A percentile compares a stretch with the other conserved stretches of the same genome.
These are phyloP conservation scores for Atta colombica DNA, from an alignment of 1,140 invertebrate species.

Conservation along the genomic window DNA sequence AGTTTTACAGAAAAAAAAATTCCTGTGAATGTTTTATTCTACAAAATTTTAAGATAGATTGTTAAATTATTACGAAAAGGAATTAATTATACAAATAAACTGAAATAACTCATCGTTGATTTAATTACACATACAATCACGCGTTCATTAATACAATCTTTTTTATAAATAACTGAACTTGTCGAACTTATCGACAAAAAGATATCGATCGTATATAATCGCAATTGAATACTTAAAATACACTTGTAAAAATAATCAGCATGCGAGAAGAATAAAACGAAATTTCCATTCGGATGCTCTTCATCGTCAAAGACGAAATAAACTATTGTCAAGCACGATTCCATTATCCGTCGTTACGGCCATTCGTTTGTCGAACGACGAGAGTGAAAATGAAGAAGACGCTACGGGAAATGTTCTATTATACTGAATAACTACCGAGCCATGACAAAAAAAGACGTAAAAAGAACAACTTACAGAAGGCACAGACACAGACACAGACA, in stretches of 20 bases:
- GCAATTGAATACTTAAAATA: neutral
- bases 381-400: slow-evolving; percentile 65
- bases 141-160: neutral
- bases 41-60: neutral
- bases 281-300: slow-evolving; percentile 77
- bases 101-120: neutral
- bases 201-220: neutral
- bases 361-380: slow-evolving; percentile 71
- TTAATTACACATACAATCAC: neutral
- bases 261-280: slow-evolving; percentile 68
- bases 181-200: neutral
- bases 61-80: neutral
- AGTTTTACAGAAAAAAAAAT: neutral
- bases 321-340: slow-evolving; percentile 79
- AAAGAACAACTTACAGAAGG: slow-evolving; percentile 11
- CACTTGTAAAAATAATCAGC: slow-evolving; percentile 21
- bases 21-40: neutral
- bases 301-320: slow-evolving; percentile 74
- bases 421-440: slow-evolving; percentile 74
- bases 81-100: neutral
- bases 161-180: neutral
- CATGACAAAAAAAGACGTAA: slow-evolving; percentile 10
- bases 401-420: slow-evolving; percentile 75
- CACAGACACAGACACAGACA: slow-evolving; percentile 15
- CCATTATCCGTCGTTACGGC: slow-evolving; percentile 76